Conservation (phyloP, 1,140 invertebrate species). For the Bombus confusus region DNA sequence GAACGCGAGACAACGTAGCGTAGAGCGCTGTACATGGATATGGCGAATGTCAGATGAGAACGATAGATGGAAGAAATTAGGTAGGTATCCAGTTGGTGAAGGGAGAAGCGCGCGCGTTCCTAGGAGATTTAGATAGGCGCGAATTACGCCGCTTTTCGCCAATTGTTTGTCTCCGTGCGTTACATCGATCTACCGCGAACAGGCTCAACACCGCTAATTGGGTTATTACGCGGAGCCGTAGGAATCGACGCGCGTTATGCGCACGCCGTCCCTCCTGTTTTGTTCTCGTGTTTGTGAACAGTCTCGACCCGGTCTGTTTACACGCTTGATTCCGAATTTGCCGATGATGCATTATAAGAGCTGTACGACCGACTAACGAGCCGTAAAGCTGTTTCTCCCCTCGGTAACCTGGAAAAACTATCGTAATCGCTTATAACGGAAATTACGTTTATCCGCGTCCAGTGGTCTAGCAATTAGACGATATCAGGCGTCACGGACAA, state of each 20-base stretch:
- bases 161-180: slow-evolving; percentile 4
- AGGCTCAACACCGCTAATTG: slow-evolving; percentile 22
- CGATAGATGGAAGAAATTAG: too few species aligned
- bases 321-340: slow-evolving; percentile 16
- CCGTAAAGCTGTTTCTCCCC: background rate
- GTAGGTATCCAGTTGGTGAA: too few species aligned
- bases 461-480: slow-evolving; percentile 10
- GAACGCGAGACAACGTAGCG: too few species aligned
- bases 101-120: too few species aligned
- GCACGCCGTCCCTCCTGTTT: background rate
- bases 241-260: slow-evolving; percentile 8
- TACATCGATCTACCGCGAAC: background rate
- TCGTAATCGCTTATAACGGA: background rate
- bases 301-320: slow-evolving; percentile 10
- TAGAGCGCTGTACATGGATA: background rate
- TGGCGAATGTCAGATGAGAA: background rate
- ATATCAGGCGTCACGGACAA: background rate
- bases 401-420: background rate
- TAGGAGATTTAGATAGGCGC: background rate
- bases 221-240: slow-evolving; percentile 13
- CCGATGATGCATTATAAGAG: slow-evolving; percentile 26
- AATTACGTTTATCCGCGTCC: background rate
- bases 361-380: background rate
- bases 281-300: background rate
- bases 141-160: slow-evolving; percentile 12